These are phyloP conservation scores for Himalopsyche tibetana DNA, from an alignment of 2,888 invertebrate genomes.

Conservation along the genomic window DNA sequence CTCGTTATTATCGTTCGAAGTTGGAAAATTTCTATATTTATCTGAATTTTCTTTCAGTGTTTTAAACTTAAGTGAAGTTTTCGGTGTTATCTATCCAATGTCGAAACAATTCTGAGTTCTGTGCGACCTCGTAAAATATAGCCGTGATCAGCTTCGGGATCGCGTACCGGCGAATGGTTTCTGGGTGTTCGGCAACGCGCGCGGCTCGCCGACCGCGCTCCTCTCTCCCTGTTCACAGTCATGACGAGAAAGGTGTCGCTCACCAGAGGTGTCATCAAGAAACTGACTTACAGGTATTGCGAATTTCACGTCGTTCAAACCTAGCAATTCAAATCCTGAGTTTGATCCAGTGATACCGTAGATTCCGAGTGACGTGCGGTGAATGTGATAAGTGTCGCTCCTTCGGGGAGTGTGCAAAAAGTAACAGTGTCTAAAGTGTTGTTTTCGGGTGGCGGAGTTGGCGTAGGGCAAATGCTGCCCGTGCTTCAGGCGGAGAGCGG, in stretches of 20 bases:
- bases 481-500: slow-evolving; percentile 75
- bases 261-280: slow-evolving; percentile 36
- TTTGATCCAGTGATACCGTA: slow-evolving; percentile 63
- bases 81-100: background rate
- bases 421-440: slow-evolving; percentile 65
- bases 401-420: slow-evolving; percentile 46
- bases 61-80: background rate
- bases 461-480: slow-evolving; percentile 72
- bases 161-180: slow-evolving; percentile 26
- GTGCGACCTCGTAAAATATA: background rate
- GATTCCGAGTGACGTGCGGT: slow-evolving; percentile 58
- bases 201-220: slow-evolving; percentile 29
- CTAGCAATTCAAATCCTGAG: slow-evolving; percentile 52
- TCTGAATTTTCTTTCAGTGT: background rate
- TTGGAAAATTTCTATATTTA: background rate
- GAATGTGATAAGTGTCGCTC: slow-evolving; percentile 62
- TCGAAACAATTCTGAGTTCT: background rate
- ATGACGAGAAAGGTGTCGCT: slow-evolving; percentile 41
- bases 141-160: background rate
- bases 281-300: slow-evolving; percentile 61
- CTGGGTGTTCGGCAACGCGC: slow-evolving; percentile 15
- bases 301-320: slow-evolving; percentile 65
- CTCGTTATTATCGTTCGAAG: slow-evolving; percentile 5
- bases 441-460: slow-evolving; percentile 64
- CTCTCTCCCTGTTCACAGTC: slow-evolving; percentile 1